Evolutionary conservation across 2,888 invertebrate species (phyloP), one percentile per base, ranked within the genome.

Genomic region (Caenorhabditis japonica): DNA sequence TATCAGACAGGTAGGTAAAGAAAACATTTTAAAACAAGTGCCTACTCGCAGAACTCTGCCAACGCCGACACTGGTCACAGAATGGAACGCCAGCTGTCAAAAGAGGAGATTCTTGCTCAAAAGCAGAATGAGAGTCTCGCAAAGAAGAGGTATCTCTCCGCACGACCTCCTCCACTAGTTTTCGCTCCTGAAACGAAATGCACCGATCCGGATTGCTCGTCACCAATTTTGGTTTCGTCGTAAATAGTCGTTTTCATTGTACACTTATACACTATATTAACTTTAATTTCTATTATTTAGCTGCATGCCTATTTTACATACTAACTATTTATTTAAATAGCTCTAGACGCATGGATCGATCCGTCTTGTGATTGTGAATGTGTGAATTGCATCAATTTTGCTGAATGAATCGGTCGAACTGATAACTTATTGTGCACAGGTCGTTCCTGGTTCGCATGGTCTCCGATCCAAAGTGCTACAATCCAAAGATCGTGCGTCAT

Each of bases 391-490:
- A 21, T 46, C 15, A 19, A 36, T 52, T 53, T 53, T 59, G 60
- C 47, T 47, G 44, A 69, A 69, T 60, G 68, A 69, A 59, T 53
- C 44, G 51, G 44, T 66, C 52, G 39, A 34, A 19, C 30, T 43
- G 51, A 64, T 25, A 17, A n/a, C 46, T 4, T n/a, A 15, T 25
- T 17, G 17, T 38, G 51, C 34, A 2, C 61, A 82, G 82, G 56
- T 94, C 95, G 13, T 95, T 95, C 91, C 95, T 96, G 89, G 96
- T 96, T 64, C 93, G 96, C 52, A 96, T 96, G 96, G 79, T 79
- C n/a, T 82, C 82, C 88, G 96, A 96, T 90, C 95, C 96, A 2
- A 96, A 95, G 89, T 93, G 96, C 85, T 94, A 94, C 90, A 94
- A 94, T 90, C 94, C 94, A 33, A 93, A 93, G 72, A 94, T 94